phyloP scores from a whole-genome alignment of 2,113 vertebrate species.

The Alligator sinensis region DNA sequence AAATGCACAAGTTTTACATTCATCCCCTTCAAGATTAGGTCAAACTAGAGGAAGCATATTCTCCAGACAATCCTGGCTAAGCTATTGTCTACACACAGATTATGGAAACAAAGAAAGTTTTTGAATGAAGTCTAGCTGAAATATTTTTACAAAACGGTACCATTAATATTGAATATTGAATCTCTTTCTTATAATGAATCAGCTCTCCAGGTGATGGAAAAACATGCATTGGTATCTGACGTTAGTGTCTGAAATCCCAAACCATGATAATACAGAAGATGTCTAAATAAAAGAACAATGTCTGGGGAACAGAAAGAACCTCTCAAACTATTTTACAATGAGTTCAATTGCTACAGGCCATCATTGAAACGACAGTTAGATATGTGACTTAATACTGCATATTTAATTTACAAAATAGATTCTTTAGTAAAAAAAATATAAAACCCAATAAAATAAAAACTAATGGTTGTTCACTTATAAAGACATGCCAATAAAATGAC shows the following conservation, averaged over 20 bases:
- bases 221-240: background rate
- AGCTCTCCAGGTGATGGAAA: no score
- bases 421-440: background rate
- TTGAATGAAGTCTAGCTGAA: background rate
- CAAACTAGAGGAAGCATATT: background rate
- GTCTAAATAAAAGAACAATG: background rate
- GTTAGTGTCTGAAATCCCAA: background rate
- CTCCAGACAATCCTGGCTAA: background rate
- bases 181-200: background rate
- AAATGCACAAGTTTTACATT: background rate
- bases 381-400: background rate
- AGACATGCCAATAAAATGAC: background rate
- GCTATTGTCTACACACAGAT: background rate
- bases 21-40: background rate
- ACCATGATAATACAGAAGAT: background rate
- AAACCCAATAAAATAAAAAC: background rate
- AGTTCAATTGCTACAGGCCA: background rate
- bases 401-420: background rate
- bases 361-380: background rate
- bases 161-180: background rate
- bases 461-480: background rate
- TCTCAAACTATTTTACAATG: background rate
- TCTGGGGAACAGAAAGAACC: background rate
- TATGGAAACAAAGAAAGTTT: background rate
- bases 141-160: background rate